These are phyloP conservation scores for Callosobruchus maculatus DNA, from an alignment of 2,888 invertebrate species.

Conservation along the genomic window DNA sequence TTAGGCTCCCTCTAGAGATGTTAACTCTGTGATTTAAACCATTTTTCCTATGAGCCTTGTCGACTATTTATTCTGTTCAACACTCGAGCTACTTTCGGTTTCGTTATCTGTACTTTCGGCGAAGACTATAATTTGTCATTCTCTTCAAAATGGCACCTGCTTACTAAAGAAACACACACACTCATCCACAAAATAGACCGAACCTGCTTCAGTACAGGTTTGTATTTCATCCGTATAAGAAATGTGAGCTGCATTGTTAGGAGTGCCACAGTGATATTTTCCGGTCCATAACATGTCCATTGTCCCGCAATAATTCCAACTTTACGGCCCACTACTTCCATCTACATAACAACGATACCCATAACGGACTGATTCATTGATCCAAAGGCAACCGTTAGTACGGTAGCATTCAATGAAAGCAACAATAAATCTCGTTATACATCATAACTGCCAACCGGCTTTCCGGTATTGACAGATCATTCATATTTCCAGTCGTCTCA, in stretches of 20 bases:
- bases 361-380: background rate
- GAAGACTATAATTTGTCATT: too few species aligned
- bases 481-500: background rate
- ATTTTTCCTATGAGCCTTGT: too few species aligned
- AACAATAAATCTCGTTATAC: background rate
- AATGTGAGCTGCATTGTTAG: background rate
- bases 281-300: background rate
- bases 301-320: background rate
- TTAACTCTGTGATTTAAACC: too few species aligned
- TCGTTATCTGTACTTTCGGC: too few species aligned
- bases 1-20: too few species aligned
- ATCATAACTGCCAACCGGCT: background rate
- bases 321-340: background rate
- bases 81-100: too few species aligned
- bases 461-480: background rate
- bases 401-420: background rate
- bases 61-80: too few species aligned
- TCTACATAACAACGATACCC: background rate
- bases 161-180: too few species aligned
- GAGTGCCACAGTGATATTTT: background rate
- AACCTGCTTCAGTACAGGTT: background rate
- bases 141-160: too few species aligned
- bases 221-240: background rate
- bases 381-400: background rate
- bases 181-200: too few species aligned